Evolutionary conservation across 2,113 vertebrate species (phyloP).

Genomic region (Lophius piscatorius): DNA sequence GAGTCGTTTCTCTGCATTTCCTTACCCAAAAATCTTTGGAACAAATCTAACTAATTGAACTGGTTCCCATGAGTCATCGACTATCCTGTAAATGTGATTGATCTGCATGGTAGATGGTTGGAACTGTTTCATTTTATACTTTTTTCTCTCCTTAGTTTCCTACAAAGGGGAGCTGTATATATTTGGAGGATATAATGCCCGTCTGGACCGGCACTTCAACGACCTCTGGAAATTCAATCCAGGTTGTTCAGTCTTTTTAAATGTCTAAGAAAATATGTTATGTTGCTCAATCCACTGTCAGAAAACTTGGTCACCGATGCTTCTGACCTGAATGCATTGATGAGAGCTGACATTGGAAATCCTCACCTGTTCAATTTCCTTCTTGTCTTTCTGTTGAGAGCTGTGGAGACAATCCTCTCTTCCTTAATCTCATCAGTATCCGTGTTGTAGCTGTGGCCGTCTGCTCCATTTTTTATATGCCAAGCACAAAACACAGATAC

Average conservation of each 20-base stretch:
- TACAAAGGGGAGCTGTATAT: conserved; percentile 95
- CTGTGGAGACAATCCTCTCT: conserved; percentile 15
- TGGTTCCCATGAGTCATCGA: background rate
- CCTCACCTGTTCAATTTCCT: conserved; percentile 36
- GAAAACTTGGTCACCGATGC: no score
- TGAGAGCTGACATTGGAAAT: background rate
- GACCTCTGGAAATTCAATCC: conserved; percentile 99
- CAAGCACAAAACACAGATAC: background rate
- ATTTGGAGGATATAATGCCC: conserved; percentile 97
- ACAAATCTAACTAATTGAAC: background rate
- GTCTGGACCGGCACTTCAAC: conserved; percentile 95
- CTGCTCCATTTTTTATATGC: conserved; percentile 20
- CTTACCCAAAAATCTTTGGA: no score
- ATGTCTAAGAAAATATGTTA: background rate
- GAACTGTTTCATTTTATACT: background rate
- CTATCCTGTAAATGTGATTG: conserved; percentile 6
- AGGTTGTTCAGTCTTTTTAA: conserved; percentile 78
- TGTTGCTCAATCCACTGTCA: no score
- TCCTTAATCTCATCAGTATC: conserved; percentile 21
- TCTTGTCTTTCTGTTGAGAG: conserved; percentile 4
- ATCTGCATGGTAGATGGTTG: background rate
- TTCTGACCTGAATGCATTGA: no score
- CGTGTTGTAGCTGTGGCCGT: conserved; percentile 7
- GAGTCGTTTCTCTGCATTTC: background rate
- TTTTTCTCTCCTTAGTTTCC: conserved; percentile 81